phyloP scores from a whole-genome alignment of 1,140 invertebrate species.

The Cydia pomonella region DNA sequence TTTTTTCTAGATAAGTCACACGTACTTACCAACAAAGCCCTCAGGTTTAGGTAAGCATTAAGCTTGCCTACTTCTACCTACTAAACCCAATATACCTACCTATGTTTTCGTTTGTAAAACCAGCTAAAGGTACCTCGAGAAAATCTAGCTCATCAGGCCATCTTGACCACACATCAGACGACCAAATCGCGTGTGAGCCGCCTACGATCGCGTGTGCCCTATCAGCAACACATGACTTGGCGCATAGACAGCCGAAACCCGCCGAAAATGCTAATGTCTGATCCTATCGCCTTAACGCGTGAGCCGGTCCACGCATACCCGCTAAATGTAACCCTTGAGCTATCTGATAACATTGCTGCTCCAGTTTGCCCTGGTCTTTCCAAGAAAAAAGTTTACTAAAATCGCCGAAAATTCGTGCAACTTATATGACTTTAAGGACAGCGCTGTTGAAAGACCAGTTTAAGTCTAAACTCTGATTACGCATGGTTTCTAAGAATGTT shows the following conservation, averaged over 20 bases:
- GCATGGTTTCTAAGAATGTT: neutral
- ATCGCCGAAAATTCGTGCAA: neutral
- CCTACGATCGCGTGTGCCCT: slow-evolving; percentile 54
- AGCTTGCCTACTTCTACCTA: too few species aligned
- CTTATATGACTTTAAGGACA: neutral
- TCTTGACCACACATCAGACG: slow-evolving; percentile 17
- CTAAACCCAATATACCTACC: neutral
- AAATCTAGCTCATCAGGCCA: neutral
- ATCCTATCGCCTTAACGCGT: slow-evolving; percentile 69
- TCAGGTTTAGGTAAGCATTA: too few species aligned
- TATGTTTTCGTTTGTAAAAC: neutral
- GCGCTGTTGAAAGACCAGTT: too few species aligned
- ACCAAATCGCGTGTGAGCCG: slow-evolving; percentile 3
- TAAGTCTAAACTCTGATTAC: neutral
- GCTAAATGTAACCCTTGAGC: slow-evolving; percentile 71
- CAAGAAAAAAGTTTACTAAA: slow-evolving; percentile 1
- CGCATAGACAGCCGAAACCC: slow-evolving; percentile 58
- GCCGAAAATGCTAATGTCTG: slow-evolving; percentile 71
- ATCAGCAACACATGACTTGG: slow-evolving; percentile 68
- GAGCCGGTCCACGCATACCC: slow-evolving; percentile 68
- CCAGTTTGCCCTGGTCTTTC: slow-evolving; percentile 46
- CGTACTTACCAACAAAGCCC: too few species aligned
- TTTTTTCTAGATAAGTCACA: too few species aligned
- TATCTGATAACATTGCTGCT: slow-evolving; percentile 67
- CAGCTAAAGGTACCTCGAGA: neutral